These are phyloP conservation scores for Dinomys branickii DNA, from an alignment of 2,113 vertebrate genomes.

Conservation along the genomic window DNA sequence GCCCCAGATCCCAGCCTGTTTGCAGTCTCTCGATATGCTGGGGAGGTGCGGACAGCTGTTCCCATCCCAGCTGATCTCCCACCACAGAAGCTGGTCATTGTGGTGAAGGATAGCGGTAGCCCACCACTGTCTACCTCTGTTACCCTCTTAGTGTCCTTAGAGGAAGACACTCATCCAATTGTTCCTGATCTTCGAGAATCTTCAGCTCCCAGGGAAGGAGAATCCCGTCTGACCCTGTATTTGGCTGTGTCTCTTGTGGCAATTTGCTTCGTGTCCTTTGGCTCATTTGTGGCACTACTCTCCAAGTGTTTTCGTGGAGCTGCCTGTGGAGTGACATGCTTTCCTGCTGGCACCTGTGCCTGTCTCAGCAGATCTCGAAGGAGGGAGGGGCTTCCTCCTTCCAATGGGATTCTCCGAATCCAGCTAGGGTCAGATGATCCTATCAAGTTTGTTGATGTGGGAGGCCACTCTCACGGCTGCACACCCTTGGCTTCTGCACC, in stretches of 20 bases:
- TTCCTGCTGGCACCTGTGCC: conserved; percentile 83
- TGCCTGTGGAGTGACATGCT: conserved; percentile 80
- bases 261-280: conserved; percentile 87
- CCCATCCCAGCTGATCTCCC: conserved; percentile 86
- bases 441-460: conserved; percentile 87
- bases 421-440: conserved; percentile 87
- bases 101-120: conserved; percentile 87
- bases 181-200: conserved; percentile 85
- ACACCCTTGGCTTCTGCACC: conserved; percentile 86
- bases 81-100: conserved; percentile 87
- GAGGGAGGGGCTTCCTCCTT: conserved; percentile 82
- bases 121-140: conserved; percentile 87
- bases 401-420: conserved; percentile 86
- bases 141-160: conserved; percentile 88
- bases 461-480: conserved; percentile 86
- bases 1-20: conserved; percentile 87
- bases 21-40: conserved; percentile 85
- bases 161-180: conserved; percentile 87
- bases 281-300: conserved; percentile 86
- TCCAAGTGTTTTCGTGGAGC: conserved; percentile 86
- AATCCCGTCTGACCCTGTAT: conserved; percentile 85
- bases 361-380: conserved; percentile 84
- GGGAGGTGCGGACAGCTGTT: conserved; percentile 88
- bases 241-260: conserved; percentile 88
- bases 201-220: conserved; percentile 81